These are phyloP conservation scores for Nannobrachium achirus DNA, from an alignment of 2,113 vertebrate genomes.

Conservation along the genomic window DNA sequence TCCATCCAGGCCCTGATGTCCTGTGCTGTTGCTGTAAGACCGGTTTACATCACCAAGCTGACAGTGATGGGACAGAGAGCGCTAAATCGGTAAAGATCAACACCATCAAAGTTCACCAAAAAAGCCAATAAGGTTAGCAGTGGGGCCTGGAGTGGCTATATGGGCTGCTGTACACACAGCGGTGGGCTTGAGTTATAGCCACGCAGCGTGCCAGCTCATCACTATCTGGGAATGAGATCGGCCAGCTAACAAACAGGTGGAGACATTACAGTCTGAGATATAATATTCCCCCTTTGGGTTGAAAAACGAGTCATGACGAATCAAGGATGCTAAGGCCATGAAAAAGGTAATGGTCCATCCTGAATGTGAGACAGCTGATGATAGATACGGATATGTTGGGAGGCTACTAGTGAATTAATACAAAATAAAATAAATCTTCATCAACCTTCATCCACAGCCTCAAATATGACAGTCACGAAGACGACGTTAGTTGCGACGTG, in stretches of 20 bases:
- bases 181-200: background rate
- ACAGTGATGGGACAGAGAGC: slow-evolving; percentile 5
- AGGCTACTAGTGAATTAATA: no score
- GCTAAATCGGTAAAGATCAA: background rate
- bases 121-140: background rate
- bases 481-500: no score
- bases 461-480: no score
- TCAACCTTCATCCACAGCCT: no score
- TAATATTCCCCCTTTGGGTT: no score
- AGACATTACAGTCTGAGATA: no score
- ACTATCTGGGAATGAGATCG: slow-evolving; percentile 6
- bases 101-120: background rate
- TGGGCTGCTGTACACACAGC: background rate
- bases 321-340: no score
- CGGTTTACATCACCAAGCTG: slow-evolving; percentile 11
- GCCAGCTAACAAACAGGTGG: background rate
- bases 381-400: no score
- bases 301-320: no score
- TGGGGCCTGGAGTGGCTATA: background rate
- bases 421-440: no score
- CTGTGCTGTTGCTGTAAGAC: slow-evolving; percentile 8
- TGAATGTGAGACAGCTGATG: no score
- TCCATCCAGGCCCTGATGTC: background rate
- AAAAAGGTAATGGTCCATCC: no score
- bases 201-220: slow-evolving; percentile 17